Base-by-base conservation (phyloP, 2,113 vertebrate species). In the Chaetodon trifascialis region DNA sequence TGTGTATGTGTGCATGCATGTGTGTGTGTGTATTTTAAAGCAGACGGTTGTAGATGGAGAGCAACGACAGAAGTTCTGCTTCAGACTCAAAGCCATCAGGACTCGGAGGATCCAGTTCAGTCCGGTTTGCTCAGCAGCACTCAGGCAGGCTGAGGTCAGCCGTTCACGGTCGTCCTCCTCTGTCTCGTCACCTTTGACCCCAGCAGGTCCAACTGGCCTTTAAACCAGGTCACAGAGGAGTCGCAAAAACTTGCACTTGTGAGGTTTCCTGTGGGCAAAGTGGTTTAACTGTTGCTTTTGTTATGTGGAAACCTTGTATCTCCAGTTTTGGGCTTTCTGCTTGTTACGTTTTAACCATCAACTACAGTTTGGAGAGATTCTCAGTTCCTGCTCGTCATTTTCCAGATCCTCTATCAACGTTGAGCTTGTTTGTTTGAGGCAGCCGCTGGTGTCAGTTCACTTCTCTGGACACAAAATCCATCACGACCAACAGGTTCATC, bases 101-200 rank as follows among this genome's bases (percentile, higher is more conserved):
- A 40, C 40, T 40, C 40, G 9, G 42, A 44, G 5, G 23, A 14
- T 52, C 23, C 11, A 3, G 6, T 4, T 19, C 3, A 25, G 15
- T 49, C 17, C 14, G 4, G 30, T 30, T 30, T 44, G 70, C 55
- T 47, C 55, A 14, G 52, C 40, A 4, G 46, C 46, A n/a, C 71
- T 6, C 0, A 19, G 14, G 72, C 58, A 52, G 73, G 2, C 51
- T 7, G 52, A 7, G 60, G 15, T 55, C 60, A n/a, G 16, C 52
- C 21, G 46, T 58, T 25, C 55, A 65, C 51, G 0, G 55, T 2
- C 1, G 3, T 12, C 58, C 4, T 70, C 44, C 76, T 70, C 55
- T 0, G 46, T 10, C 5, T 49, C 15, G 14, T 65, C 51, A 47
- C 85, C 76, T 80, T 40, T 59, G 25, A 74, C 75, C 85, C 52